Evolutionary conservation across 2,797 vertebrate species (phyloP), one percentile per base, ranked within the genome.

Genomic region (Sebastes iracundus): DNA sequence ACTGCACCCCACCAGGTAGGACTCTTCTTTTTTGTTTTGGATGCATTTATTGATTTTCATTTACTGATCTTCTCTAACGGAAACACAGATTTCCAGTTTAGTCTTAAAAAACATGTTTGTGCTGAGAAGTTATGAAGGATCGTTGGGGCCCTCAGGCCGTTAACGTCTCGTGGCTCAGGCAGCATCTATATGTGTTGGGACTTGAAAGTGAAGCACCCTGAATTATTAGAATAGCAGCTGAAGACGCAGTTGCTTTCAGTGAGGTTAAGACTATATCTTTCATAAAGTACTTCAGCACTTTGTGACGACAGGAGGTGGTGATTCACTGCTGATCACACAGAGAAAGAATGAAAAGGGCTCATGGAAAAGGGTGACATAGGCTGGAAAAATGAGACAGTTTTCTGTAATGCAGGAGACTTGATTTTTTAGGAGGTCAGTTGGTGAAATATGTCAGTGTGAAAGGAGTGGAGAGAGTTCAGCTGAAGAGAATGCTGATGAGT

Each of bases 1-100:
- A 77, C 84, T 58, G 75, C 71, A 92, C 77, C 66, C 81, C 56
- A 68, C 68, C 86, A 94, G 94, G 94, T 95, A 94, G 63, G 88
- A 83, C 35, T 78, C 23, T 27, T 3, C 58, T 67, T 30, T 46
- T 30, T 46, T 30, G 42, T 46, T n/a, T 68, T 33, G 10, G 12
- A 42, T 20, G 6, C 25, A 4, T 74, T 80, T 33, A 20, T 23
- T 75, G 9, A 70, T 79, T 32, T 74, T 63, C 3, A 10, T 56
- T 80, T 53, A 8, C 23, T 63, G 30, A 61, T 25, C 1, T 20
- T 1, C 42, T 23, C n/a, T 49, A 4, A 4, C 6, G 5, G 7
- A 28, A 60, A 11, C 22, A 30, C 16, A 5, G 8, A 28, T 61
- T 30, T 4, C 11, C 27, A 49, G 2, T 46, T 85, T 38, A n/a